phyloP scores from a whole-genome alignment of 2,797 vertebrate genomes.

The Leptatherina wallacei region DNA sequence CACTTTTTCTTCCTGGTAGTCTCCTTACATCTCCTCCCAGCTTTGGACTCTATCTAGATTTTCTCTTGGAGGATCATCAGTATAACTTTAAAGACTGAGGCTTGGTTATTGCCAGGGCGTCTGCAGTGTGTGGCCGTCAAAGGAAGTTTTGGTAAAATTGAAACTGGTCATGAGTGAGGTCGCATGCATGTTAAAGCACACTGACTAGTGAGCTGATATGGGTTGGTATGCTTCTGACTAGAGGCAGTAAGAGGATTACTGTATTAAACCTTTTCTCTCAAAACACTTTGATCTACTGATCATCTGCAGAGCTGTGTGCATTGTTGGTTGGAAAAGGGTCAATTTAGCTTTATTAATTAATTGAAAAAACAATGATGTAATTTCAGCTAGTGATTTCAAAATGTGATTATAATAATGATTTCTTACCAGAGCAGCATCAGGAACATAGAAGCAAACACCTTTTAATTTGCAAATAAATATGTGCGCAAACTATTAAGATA shows the following conservation, averaged over 20 bases:
- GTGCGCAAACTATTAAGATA: too few species aligned
- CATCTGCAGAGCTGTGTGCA: slow-evolving; percentile 13
- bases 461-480: too few species aligned
- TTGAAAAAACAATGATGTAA: too few species aligned
- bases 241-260: slow-evolving; percentile 66
- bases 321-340: background rate
- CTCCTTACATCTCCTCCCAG: background rate
- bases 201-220: slow-evolving; percentile 35
- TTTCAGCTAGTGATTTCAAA: too few species aligned
- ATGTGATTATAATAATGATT: too few species aligned
- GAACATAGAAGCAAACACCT: too few species aligned
- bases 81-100: slow-evolving; percentile 36
- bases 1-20: background rate
- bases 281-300: slow-evolving; percentile 38
- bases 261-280: slow-evolving; percentile 16
- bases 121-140: slow-evolving; percentile 47
- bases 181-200: slow-evolving; percentile 37
- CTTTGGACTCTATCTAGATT: slow-evolving; percentile 14
- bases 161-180: slow-evolving; percentile 52
- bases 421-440: too few species aligned
- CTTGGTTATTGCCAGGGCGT: slow-evolving; percentile 39
- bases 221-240: slow-evolving; percentile 30
- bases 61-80: slow-evolving; percentile 43
- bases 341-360: background rate
- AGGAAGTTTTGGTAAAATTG: slow-evolving; percentile 36